phyloP scores from a whole-genome alignment of 2,113 vertebrate species.

The Ageneiosus marmoratus region DNA sequence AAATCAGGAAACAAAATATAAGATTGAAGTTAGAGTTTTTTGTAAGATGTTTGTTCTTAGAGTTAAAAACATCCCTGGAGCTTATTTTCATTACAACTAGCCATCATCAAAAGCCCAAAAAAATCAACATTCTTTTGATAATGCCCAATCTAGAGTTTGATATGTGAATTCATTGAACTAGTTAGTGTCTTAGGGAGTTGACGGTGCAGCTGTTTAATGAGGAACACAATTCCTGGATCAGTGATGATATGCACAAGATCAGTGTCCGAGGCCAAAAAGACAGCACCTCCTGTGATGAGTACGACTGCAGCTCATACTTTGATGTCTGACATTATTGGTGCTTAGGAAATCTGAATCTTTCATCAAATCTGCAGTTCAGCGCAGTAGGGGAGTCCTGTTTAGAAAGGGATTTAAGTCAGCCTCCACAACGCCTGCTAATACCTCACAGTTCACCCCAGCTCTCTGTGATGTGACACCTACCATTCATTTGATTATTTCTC shows the following conservation, averaged over 20 bases:
- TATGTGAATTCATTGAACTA: slow-evolving; percentile 15
- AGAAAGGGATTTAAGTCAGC: slow-evolving; percentile 46
- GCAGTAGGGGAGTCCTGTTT: slow-evolving; percentile 47
- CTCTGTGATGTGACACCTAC: slow-evolving; percentile 13
- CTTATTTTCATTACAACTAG: background rate
- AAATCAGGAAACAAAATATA: background rate
- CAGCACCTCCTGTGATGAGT: slow-evolving; percentile 42
- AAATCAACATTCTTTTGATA: background rate
- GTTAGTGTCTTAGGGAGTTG: slow-evolving; percentile 21
- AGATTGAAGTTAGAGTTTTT: background rate
- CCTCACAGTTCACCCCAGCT: background rate
- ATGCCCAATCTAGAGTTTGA: slow-evolving; percentile 1
- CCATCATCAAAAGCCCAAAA: background rate
- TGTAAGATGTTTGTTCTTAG: background rate
- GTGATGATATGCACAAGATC: slow-evolving; percentile 18
- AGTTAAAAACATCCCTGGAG: background rate
- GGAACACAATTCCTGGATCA: slow-evolving; percentile 38
- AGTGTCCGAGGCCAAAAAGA: slow-evolving; percentile 40
- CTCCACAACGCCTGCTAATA: slow-evolving; percentile 37
- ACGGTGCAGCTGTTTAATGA: slow-evolving; percentile 39
- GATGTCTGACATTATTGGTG: slow-evolving; percentile 56
- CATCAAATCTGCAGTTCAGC: slow-evolving; percentile 41
- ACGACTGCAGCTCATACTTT: slow-evolving; percentile 47
- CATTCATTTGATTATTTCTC: slow-evolving; percentile 22
- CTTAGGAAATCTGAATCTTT: slow-evolving; percentile 54